A percentile compares a stretch with the other conserved stretches of the same genome.
These are phyloP conservation scores for Melanerpes formicivorus DNA, from an alignment of 2,113 vertebrate species.

Conservation along the genomic window DNA sequence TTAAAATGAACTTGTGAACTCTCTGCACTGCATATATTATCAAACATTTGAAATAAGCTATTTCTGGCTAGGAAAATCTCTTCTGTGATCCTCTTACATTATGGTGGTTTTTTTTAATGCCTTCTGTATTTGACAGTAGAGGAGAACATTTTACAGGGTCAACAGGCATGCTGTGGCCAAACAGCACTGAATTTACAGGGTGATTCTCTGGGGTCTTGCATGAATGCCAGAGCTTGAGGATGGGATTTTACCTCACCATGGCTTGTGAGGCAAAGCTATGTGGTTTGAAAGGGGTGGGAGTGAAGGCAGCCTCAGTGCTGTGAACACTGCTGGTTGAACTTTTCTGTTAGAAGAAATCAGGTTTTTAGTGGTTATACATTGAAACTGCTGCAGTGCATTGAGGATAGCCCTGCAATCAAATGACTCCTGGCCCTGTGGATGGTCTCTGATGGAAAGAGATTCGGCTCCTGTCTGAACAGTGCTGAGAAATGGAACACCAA, in stretches of 20 bases:
- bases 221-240: neutral
- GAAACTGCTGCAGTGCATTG: accelerated
- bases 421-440: accelerated
- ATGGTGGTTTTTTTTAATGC: neutral
- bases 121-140: neutral
- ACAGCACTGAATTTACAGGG: neutral
- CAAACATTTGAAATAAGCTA: neutral
- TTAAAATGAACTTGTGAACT: neutral
- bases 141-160: neutral
- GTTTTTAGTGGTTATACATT: accelerated
- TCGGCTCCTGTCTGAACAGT: too few relatives aligned
- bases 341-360: neutral
- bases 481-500: accelerated
- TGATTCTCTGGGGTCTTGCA: accelerated
- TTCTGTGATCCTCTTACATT: neutral
- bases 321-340: accelerated
- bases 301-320: neutral
- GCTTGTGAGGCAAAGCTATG: accelerated
- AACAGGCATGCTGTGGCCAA: accelerated
- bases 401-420: neutral
- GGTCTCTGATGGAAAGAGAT: too few relatives aligned
- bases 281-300: neutral
- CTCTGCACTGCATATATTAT: neutral
- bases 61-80: neutral
- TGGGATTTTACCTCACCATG: accelerated